Base-by-base conservation (phyloP, 2,797 vertebrate genomes). In the Centroberyx gerrardi region DNA sequence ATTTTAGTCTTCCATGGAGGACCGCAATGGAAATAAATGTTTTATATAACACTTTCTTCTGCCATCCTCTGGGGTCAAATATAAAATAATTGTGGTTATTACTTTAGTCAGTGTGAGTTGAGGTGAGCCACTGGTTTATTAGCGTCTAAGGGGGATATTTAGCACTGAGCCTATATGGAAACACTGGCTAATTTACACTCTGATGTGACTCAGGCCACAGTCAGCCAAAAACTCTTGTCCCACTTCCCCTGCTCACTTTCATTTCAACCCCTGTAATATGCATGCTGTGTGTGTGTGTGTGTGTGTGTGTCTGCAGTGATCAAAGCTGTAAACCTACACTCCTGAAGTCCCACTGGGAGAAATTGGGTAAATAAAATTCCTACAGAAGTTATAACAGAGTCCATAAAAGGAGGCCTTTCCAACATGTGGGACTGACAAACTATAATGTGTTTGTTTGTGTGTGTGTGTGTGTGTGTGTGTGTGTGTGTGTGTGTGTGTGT, bases 111-210 rank as follows among this genome's bases (percentile, higher is more conserved):
- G 33, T 29, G 64, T 64, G 58, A 68, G n/a, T 2, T 55, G 28
- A 84, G n/a, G 44, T 48, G 46, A 85, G 78, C 54, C 3, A 10
- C 18, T 15, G 17, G 38, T 66, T 86, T 81, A 84, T 91, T 91
- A 90, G 82, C 86, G 80, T 66, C 52, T 74, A 48, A 56, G 63
- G 60, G 80, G 78, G 82, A 85, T 56, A 93, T 95, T 93, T 93
- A 82, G 69, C 93, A 86, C 72, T 62, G 55, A 74, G 55, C 33
- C 78, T 70, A 75, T 40, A 92, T 67, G 76, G 71, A 78, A 75
- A 70, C 81, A 22, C 73, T 15, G 64, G 49, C 51, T 83, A 79
- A 93, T 93, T 92, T 88, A 82, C 93, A 93, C 84, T 70, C 58
- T 67, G 72, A 74, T 89, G 93, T 86, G 85, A 93, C 74, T 55